Base-by-base conservation (phyloP, 2,888 invertebrate species). In the Dolichomitus sp. region DNA sequence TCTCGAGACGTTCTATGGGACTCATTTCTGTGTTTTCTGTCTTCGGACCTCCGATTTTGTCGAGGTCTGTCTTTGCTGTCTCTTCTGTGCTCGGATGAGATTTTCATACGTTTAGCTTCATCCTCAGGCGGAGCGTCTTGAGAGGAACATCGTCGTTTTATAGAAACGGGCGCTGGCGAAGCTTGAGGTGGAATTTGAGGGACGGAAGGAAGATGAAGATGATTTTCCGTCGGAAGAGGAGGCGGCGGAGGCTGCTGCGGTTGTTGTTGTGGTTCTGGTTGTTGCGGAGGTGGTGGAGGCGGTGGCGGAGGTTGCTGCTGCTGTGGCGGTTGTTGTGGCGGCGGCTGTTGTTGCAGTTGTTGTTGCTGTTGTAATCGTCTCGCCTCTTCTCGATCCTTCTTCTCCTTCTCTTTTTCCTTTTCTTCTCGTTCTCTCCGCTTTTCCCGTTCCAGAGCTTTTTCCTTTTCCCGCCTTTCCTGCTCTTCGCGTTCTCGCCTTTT, bases 131-230 rank as follows among this genome's bases (percentile, higher is more conserved):
- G 91, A 72, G 94, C 94, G 80, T 97, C 97, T 91, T 97, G 97
- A 1, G 97, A 97, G 85, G 97, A 97, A 90, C 97, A 95, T 81
- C 97, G 95, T 69, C 98, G 95, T 93, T 98, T 98, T 77, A 95
- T 94, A 0, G 96, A 95, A 40, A 96, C 95, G 80, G 95, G 95
- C 4, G 96, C 95, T 4, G 96, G 96, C 86, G 96, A 89, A 59
- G 87, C 85, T 48, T 86, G 85, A 0, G 88, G 83, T 84, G 91
- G 91, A 75, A 63, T 86, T 59, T 89, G 90, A n/a, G 85, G 84
- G 0, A 84, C 68, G 30, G 88, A 84, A 2, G 88, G 79, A 1
- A 88, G 86, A 61, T 91, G 92, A 23, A 90, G 57, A 84, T 93
- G 92, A 86, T 93, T 93, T 78, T 94, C 93, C 52, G 88, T 89